Evolutionary conservation across 2,113 vertebrate genomes (phyloP).

Genomic region (Chloroceryle aenea): DNA sequence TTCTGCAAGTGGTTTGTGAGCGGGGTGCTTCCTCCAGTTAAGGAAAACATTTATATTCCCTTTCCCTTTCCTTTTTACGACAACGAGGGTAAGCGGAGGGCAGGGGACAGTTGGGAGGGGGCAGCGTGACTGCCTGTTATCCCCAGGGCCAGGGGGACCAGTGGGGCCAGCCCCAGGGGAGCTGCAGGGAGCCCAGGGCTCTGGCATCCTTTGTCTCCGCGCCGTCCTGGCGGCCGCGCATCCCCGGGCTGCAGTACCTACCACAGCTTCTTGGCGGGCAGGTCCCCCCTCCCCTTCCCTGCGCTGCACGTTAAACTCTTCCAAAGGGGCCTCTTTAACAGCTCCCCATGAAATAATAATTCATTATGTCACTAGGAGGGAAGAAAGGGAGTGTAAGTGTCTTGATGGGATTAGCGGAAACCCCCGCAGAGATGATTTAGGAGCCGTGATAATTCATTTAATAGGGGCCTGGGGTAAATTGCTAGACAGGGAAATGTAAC

Average conservation of each 20-base stretch:
- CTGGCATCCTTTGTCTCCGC: conserved; percentile 47
- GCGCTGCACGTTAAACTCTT: conserved; percentile 61
- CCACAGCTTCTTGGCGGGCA: conserved; percentile 36
- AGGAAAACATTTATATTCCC: conserved; percentile 91
- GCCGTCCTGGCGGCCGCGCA: neutral
- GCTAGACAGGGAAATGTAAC: conserved; percentile 83
- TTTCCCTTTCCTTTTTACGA: conserved; percentile 61
- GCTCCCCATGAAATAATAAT: conserved; percentile 85
- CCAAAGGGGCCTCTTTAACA: conserved; percentile 79
- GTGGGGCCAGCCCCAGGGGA: neutral
- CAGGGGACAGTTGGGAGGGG: neutral
- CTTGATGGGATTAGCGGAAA: conserved; percentile 86
- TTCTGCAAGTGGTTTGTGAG: conserved; percentile 90
- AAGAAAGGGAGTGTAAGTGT: conserved; percentile 83
- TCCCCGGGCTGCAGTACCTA: conserved; percentile 42
- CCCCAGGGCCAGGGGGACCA: neutral
- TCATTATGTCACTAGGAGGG: conserved; percentile 81
- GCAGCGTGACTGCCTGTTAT: neutral
- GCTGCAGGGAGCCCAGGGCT: neutral
- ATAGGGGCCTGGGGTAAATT: conserved; percentile 85
- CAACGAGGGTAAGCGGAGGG: conserved; percentile 52
- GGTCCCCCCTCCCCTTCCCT: conserved; percentile 23
- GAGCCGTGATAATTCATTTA: conserved; percentile 87
- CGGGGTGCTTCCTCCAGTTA: conserved; percentile 89
- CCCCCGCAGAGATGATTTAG: conserved; percentile 86